Base-by-base conservation (phyloP, 1,140 invertebrate species). In the Paraescarpia echinospica region DNA sequence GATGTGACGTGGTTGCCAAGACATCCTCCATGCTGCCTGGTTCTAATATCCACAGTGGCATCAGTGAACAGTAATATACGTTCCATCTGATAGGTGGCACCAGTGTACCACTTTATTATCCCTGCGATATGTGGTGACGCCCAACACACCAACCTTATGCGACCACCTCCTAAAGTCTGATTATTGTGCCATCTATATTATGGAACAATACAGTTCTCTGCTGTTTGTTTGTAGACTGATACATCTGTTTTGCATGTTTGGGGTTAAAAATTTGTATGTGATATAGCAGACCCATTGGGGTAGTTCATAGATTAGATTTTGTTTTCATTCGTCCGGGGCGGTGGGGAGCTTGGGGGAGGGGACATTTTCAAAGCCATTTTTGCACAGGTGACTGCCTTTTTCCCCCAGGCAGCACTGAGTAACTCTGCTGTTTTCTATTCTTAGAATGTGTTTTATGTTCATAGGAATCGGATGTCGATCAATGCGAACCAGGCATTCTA, bases 401-500 rank as follows among this genome's bases (percentile, higher is more conserved):
- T 2, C 34, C 5, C 88, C n/a, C n/a, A n/a, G n/a, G n/a, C n/a
- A n/a, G n/a, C n/a, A n/a, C n/a, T n/a, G n/a, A n/a, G n/a, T n/a
- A n/a, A n/a, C n/a, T n/a, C n/a, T n/a, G n/a, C n/a, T n/a, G n/a
- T n/a, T n/a, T n/a, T n/a, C n/a, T 35, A 27, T 92, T 41, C n/a
- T 91, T 8, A 41, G 33, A 12, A 33, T 92, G 48, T 48, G 88
- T 91, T 91, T 93, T 92, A 91, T 51, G 92, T 59, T 93, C 94
- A 33, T 92, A 97, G 97, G 95, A 97, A 97, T 89, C 96, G 97
- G 92, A 95, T 98, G 34, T 97, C 97, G 93, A 96, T 98, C 89
- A 97, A 97, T 95, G 97, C 97, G 12, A 97, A 97, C 34, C 97
- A 97, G 93, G 96, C 97, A 33, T 97, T 97, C 94, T 97, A 97